A percentile compares a stretch with the other conserved stretches of the same genome.
These are phyloP conservation scores for Parnassius smintheus DNA, from an alignment of 2,888 invertebrate genomes.

Conservation along the genomic window DNA sequence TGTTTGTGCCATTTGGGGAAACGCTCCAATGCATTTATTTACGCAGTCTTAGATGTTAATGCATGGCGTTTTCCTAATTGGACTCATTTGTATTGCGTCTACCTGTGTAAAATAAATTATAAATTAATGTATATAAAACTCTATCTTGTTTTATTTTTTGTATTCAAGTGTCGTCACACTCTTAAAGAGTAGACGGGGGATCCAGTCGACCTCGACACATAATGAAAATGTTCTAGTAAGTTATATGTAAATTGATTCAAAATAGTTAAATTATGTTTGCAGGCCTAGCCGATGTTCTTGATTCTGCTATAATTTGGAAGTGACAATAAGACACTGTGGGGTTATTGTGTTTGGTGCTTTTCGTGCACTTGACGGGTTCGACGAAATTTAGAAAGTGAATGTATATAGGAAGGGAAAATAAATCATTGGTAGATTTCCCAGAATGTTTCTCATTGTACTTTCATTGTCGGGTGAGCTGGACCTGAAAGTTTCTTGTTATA, in stretches of 20 bases:
- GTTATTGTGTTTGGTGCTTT: neutral
- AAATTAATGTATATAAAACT: slow-evolving; percentile 72
- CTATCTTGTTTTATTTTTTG: slow-evolving; percentile 64
- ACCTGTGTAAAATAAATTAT: slow-evolving; percentile 66
- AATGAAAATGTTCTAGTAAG: slow-evolving; percentile 36
- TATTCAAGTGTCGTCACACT: slow-evolving; percentile 62
- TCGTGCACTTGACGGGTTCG: neutral
- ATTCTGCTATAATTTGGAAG: slow-evolving; percentile 16
- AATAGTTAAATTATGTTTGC: slow-evolving; percentile 48
- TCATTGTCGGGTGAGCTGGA: slow-evolving; percentile 51
- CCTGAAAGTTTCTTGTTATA: slow-evolving; percentile 65
- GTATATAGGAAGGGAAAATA: slow-evolving; percentile 44
- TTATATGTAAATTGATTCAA: slow-evolving; percentile 43
- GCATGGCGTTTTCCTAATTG: slow-evolving; percentile 27
- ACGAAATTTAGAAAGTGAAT: slow-evolving; percentile 36
- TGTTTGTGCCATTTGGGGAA: neutral
- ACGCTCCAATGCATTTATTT: neutral
- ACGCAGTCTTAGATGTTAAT: neutral
- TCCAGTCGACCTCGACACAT: slow-evolving; percentile 32
- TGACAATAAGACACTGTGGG: slow-evolving; percentile 37
- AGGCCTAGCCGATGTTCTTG: slow-evolving; percentile 50
- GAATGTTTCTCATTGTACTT: slow-evolving; percentile 54
- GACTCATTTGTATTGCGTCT: slow-evolving; percentile 14
- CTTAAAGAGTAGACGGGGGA: slow-evolving; percentile 56
- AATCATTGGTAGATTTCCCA: slow-evolving; percentile 43